Percentiles rank a stretch among this genome's conserved stretches.
phyloP scores from a whole-genome alignment of 2,797 vertebrate genomes.

The Silurus aristotelis region DNA sequence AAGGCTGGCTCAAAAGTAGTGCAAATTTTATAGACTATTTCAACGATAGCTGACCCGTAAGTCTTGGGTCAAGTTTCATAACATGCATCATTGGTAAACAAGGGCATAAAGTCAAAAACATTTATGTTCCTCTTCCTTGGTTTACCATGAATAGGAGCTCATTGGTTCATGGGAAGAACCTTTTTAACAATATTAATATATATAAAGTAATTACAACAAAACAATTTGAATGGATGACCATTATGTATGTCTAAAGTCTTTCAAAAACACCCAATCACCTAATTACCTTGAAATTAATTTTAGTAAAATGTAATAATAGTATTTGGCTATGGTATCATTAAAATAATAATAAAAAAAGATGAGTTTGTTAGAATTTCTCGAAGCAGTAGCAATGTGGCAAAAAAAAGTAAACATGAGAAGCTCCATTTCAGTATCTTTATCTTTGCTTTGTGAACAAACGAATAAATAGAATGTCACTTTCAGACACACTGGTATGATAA shows the following conservation, averaged over 20 bases:
- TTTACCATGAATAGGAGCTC: constrained; percentile 39
- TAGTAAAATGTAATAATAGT: not conserved
- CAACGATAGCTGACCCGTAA: constrained; percentile 46
- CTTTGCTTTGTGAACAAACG: not conserved
- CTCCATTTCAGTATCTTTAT: not conserved
- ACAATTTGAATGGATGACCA: not conserved
- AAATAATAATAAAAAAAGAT: not conserved
- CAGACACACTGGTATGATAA: not conserved
- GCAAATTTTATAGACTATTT: constrained; percentile 56
- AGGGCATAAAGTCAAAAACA: constrained; percentile 31
- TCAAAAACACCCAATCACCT: not conserved
- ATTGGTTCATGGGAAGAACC: constrained; percentile 14
- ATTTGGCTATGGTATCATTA: not conserved
- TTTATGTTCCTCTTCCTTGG: constrained; percentile 43
- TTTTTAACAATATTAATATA: constrained; percentile 25
- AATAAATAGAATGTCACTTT: constrained; percentile 16
- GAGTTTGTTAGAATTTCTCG: not conserved
- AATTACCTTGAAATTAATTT: not conserved
- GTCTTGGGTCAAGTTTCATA: constrained; percentile 41
- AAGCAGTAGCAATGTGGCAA: not conserved
- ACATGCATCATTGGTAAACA: constrained; percentile 37
- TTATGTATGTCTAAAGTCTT: not conserved
- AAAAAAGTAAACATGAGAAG: not conserved
- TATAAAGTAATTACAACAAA: not conserved
- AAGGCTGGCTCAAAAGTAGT: constrained; percentile 44